Percentiles rank a stretch among this genome's conserved stretches.
Evolutionary conservation across 1,140 invertebrate species (phyloP).

Genomic region (Bombus balteatus): DNA sequence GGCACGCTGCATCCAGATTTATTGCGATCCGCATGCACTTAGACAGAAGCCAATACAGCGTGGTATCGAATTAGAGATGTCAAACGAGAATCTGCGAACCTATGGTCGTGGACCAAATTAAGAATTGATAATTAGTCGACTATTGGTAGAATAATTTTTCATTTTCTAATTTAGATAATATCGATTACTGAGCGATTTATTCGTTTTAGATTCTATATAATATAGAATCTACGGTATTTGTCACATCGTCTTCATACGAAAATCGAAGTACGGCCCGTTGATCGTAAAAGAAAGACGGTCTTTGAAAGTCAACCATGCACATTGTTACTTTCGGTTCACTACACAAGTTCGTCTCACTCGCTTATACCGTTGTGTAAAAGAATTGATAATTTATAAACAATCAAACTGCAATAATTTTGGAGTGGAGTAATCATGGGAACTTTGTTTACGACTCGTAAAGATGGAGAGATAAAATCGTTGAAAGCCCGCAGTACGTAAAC

Average conservation of each 20-base stretch:
- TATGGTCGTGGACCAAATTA: too few species aligned
- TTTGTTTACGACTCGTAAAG: not conserved
- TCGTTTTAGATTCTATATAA: not conserved
- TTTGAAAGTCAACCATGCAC: too few species aligned
- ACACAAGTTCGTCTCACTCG: too few species aligned
- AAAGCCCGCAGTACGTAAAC: not conserved
- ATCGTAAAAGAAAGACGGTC: too few species aligned
- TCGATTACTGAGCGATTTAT: not conserved
- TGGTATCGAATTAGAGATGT: not conserved
- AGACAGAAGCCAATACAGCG: not conserved
- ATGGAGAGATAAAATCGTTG: not conserved
- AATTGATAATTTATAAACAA: too few species aligned
- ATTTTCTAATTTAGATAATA: too few species aligned
- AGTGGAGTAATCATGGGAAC: not conserved
- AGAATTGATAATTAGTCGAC: not conserved
- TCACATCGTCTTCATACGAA: too few species aligned
- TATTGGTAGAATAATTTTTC: not conserved
- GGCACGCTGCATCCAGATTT: not conserved
- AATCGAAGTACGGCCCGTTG: too few species aligned
- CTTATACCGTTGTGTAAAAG: too few species aligned
- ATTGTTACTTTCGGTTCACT: too few species aligned
- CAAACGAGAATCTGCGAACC: not conserved
- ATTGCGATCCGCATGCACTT: constrained; percentile 8
- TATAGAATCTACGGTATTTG: not conserved
- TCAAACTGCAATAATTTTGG: too few species aligned